Percentiles rank a stretch among this genome's conserved stretches.
These are phyloP conservation scores for Hyppa rectilinea DNA, from an alignment of 2,888 invertebrate species.

Conservation along the genomic window DNA sequence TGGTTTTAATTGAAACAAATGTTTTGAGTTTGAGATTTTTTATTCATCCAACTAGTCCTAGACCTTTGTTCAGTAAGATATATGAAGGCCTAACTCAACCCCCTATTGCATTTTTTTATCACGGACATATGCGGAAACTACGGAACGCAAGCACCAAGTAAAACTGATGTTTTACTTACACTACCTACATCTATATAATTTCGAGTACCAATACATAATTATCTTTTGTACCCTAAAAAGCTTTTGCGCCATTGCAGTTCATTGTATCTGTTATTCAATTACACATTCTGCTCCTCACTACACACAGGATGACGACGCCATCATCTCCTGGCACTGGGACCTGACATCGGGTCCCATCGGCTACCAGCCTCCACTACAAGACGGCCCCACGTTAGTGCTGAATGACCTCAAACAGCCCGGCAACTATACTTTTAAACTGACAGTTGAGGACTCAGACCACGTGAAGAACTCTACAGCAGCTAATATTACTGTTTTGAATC, in stretches of 20 bases:
- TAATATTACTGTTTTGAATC: slow-evolving; percentile 97
- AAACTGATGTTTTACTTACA: too few species aligned
- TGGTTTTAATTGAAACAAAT: too few species aligned
- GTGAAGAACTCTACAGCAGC: slow-evolving; percentile 96
- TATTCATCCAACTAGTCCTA: not conserved
- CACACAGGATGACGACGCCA: slow-evolving; percentile 95
- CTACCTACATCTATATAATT: too few species aligned
- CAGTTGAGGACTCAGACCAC: slow-evolving; percentile 97
- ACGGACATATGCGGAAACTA: not conserved
- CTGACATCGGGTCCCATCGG: slow-evolving; percentile 96
- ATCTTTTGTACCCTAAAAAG: not conserved
- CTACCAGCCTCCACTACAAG: slow-evolving; percentile 95
- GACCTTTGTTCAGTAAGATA: too few species aligned
- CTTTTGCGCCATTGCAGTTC: not conserved
- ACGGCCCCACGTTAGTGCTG: slow-evolving; percentile 95
- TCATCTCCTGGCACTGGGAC: slow-evolving; percentile 98
- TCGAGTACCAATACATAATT: not conserved
- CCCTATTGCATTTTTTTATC: not conserved
- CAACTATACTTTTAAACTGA: slow-evolving; percentile 97
- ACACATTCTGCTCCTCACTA: not conserved
- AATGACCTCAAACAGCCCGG: slow-evolving; percentile 96
- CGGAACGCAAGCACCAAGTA: not conserved
- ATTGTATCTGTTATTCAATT: not conserved
- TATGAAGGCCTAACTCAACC: not conserved
- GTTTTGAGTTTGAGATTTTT: too few species aligned